Base-by-base conservation (phyloP, 1,140 invertebrate genomes). In the Maniola jurtina region DNA sequence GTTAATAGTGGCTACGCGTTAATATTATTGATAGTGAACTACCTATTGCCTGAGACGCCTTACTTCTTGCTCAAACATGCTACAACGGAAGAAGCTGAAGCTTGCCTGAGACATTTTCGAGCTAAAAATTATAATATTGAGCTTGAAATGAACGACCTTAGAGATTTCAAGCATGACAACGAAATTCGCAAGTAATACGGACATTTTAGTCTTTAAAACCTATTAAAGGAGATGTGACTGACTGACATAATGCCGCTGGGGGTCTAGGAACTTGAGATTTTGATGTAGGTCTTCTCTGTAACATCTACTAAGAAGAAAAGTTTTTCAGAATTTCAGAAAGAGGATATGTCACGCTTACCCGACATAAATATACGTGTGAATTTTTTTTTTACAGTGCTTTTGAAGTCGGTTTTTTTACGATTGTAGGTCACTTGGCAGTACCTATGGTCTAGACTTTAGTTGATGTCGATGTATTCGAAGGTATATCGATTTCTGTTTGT, bases 1-100 rank as follows among this genome's bases (percentile, higher is more conserved):
- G 50, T 78, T 5, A 63, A 65, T 47, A 63, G 52, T 15, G n/a
- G 34, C 0, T 84, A 66, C 61, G 61, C 75, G 6, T 2, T 79
- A 1, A 5, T 60, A 0, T 42, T 80, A 7, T 73, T 80, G 7
- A 7, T 74, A 6, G 13, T 63, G 3, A 76, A 79, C 61, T 67
- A 60, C 8, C 68, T 76, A 15, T 65, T 87, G 0, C 78, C 80
- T 11, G 84, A 87, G 59, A 77, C 81, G 5, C 84, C 84, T n/a
- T 85, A 85, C 62, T 87, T 62, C 47, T 61, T 80, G 11, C 66
- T 87, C 0, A 63, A 78, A 60, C 76, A 70, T 55, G 66, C 66
- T 2, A 70, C 62, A 7, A 40, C 56, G 6, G 70, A 70, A 13
- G 68, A 76, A 2, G 76, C 81, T 1, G 64, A 61, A 34, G 56